These are phyloP conservation scores for Xenopus petersii DNA, from an alignment of 2,797 vertebrate species.

Conservation along the genomic window DNA sequence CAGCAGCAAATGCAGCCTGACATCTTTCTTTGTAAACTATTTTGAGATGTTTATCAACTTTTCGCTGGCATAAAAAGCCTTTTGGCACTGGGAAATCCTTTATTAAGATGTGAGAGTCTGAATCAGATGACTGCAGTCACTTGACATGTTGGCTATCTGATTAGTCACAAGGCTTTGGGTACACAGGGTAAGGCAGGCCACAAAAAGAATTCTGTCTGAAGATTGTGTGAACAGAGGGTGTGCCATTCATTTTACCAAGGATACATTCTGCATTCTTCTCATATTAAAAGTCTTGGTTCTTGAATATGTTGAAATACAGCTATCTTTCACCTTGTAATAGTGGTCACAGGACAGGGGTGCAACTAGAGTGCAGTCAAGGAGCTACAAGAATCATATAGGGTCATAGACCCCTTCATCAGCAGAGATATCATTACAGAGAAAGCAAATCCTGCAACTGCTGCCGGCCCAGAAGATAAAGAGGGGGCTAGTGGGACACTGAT, in stretches of 20 bases:
- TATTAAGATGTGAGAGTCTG: slow-evolving; percentile 53
- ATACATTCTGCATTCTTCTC: slow-evolving; percentile 2
- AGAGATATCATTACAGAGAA: too few relatives aligned
- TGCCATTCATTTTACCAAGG: neutral
- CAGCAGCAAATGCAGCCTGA: too few relatives aligned
- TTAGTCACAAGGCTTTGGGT: slow-evolving; percentile 57
- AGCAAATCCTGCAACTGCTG: too few relatives aligned
- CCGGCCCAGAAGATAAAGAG: too few relatives aligned
- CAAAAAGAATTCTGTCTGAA: slow-evolving; percentile 45
- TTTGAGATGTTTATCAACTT: neutral
- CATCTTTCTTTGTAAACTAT: too few relatives aligned
- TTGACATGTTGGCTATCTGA: slow-evolving; percentile 53
- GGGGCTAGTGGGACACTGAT: too few relatives aligned
- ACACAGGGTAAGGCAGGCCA: slow-evolving; percentile 52
- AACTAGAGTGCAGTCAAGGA: too few relatives aligned
- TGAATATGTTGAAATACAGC: neutral
- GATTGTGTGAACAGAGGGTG: neutral
- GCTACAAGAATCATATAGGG: too few relatives aligned
- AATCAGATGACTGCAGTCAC: slow-evolving; percentile 64
- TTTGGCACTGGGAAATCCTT: slow-evolving; percentile 50
- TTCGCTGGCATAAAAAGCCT: neutral
- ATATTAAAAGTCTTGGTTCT: neutral
- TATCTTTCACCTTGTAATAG: too few relatives aligned
- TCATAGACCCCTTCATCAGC: too few relatives aligned
- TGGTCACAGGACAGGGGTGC: too few relatives aligned